phyloP scores from a whole-genome alignment of 2,888 invertebrate genomes.

The Eudasyphora cyanicolor region DNA sequence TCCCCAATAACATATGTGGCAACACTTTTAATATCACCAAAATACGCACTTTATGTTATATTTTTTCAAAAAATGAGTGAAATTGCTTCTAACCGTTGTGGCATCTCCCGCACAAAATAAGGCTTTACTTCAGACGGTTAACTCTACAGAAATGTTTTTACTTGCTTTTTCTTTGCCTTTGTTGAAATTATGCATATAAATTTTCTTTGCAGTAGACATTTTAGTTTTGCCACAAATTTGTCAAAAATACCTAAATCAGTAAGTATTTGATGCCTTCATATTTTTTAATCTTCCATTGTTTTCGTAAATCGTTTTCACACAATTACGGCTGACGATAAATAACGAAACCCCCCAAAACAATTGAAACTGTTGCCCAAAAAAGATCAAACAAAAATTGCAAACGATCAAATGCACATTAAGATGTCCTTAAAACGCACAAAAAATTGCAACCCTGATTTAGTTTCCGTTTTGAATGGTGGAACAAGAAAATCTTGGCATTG shows the following conservation, averaged over 20 bases:
- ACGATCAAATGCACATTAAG: slow-evolving; percentile 50
- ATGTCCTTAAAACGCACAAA: neutral
- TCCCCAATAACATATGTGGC: too few relatives aligned
- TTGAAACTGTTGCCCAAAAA: slow-evolving; percentile 11
- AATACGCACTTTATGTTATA: too few relatives aligned
- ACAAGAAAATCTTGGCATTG: slow-evolving; percentile 23
- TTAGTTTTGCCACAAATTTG: neutral
- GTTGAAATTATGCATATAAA: too few relatives aligned
- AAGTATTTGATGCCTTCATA: slow-evolving; percentile 2
- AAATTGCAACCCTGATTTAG: slow-evolving; percentile 8
- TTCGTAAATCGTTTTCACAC: slow-evolving; percentile 13
- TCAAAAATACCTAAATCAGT: neutral
- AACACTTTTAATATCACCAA: too few relatives aligned
- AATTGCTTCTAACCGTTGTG: too few relatives aligned
- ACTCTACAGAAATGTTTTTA: too few relatives aligned
- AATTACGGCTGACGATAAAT: neutral
- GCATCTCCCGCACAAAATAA: too few relatives aligned
- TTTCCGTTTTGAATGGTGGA: slow-evolving; percentile 25
- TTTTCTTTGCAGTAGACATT: too few relatives aligned
- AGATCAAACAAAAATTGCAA: slow-evolving; percentile 42
- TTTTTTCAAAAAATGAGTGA: too few relatives aligned
- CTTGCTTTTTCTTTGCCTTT: too few relatives aligned
- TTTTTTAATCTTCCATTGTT: neutral
- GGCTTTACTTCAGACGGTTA: too few relatives aligned
- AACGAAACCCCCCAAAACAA: neutral